Evolutionary conservation across 1,140 invertebrate genomes (phyloP).

Genomic region (Macrocentrus cingulum): DNA sequence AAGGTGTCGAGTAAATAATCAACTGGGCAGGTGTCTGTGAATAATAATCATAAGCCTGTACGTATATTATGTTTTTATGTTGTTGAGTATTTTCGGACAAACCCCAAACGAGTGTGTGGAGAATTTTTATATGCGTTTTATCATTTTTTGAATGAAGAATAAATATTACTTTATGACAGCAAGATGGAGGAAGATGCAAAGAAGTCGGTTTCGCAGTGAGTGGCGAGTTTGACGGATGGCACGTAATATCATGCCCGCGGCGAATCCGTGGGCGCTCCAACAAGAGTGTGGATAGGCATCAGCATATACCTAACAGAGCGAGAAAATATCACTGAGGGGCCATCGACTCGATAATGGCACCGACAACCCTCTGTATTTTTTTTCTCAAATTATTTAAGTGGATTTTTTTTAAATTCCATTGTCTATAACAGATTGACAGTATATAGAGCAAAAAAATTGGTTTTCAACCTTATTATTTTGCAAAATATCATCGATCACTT

Average conservation of each 20-base stretch:
- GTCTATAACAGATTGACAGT: no score
- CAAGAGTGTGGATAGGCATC: constrained; percentile 44
- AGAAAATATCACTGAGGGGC: constrained; percentile 55
- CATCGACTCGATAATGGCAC: constrained; percentile 53
- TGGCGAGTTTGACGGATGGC: constrained; percentile 46
- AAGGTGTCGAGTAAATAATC: constrained; percentile 26
- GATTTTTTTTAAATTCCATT: no score
- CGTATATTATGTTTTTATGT: constrained; percentile 9
- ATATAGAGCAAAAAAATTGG: no score
- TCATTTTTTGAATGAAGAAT: not conserved
- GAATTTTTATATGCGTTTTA: not conserved
- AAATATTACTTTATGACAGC: not conserved
- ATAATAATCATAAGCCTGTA: constrained; percentile 25
- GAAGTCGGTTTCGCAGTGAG: constrained; percentile 2
- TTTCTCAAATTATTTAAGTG: no score
- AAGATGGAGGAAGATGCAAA: constrained; percentile 3
- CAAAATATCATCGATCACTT: no score
- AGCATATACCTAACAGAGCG: constrained; percentile 40
- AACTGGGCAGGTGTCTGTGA: constrained; percentile 24
- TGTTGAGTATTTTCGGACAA: constrained; percentile 14
- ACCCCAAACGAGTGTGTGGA: not conserved
- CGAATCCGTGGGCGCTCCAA: constrained; percentile 48
- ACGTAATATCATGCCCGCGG: constrained; percentile 35
- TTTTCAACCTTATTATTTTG: no score
- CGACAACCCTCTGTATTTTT: no score